These are phyloP conservation scores for Heterochromis multidens DNA, from an alignment of 2,113 vertebrate species.

Conservation along the genomic window DNA sequence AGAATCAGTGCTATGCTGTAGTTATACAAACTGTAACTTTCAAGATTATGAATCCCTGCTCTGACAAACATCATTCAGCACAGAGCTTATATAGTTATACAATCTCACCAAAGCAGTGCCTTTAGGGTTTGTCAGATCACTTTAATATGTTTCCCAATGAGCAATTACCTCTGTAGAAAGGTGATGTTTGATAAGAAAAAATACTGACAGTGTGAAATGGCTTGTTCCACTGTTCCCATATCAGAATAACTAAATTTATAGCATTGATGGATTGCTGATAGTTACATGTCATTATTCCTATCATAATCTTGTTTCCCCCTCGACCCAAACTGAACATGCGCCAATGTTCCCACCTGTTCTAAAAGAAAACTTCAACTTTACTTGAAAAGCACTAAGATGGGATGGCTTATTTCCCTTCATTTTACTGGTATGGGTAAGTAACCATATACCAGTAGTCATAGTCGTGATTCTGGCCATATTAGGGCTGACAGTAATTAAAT, in stretches of 20 bases:
- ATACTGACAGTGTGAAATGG: slow-evolving; percentile 5
- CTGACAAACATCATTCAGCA: background rate
- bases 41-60: background rate
- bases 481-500: background rate
- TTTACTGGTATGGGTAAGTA: background rate
- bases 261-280: slow-evolving; percentile 32
- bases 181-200: background rate
- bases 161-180: slow-evolving; percentile 5
- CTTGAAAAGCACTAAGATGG: background rate
- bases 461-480: background rate
- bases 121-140: slow-evolving; percentile 13
- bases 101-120: background rate
- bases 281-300: slow-evolving; percentile 19
- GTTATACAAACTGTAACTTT: background rate
- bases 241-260: background rate
- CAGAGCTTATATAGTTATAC: background rate
- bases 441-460: background rate
- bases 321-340: background rate
- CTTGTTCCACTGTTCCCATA: background rate
- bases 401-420: background rate
- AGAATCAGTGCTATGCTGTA: background rate
- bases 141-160: slow-evolving; percentile 16
- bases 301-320: background rate
- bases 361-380: background rate
- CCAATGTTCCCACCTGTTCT: background rate